phyloP scores from a whole-genome alignment of 2,113 vertebrate genomes.

The Clarias batrachus region DNA sequence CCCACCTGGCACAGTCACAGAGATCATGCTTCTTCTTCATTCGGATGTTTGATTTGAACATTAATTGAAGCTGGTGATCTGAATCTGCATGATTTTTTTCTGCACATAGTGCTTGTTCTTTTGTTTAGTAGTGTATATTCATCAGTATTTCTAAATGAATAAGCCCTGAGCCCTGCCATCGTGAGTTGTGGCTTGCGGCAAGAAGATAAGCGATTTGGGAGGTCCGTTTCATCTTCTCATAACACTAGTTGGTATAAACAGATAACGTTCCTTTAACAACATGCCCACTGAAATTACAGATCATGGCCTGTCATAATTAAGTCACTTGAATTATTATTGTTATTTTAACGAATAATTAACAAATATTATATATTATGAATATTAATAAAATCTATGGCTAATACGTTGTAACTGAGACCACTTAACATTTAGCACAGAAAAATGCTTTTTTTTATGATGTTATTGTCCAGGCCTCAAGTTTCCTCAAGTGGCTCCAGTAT shows the following conservation, averaged over 20 bases:
- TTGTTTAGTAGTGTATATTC: not conserved
- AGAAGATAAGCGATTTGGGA: not conserved
- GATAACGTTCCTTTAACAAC: not conserved
- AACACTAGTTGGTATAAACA: not conserved
- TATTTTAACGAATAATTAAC: not conserved
- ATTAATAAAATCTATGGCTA: not conserved
- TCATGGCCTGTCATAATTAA: not conserved
- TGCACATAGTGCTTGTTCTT: not conserved
- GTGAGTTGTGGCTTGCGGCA: not conserved
- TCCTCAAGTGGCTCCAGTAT: not conserved
- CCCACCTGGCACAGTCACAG: not conserved
- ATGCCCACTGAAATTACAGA: not conserved
- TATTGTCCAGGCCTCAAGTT: constrained; percentile 6
- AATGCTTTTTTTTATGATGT: not conserved
- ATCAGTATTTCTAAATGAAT: not conserved
- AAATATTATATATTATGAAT: not conserved
- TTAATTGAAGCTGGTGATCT: not conserved
- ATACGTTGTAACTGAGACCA: not conserved
- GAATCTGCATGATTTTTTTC: not conserved
- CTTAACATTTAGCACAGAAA: not conserved
- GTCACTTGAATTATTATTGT: not conserved
- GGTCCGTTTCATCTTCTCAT: not conserved
- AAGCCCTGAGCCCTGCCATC: not conserved
- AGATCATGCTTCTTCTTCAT: not conserved
- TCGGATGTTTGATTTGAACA: not conserved